These are phyloP conservation scores for Limnephilus auricula DNA, from an alignment of 2,888 invertebrate genomes.

Conservation along the genomic window DNA sequence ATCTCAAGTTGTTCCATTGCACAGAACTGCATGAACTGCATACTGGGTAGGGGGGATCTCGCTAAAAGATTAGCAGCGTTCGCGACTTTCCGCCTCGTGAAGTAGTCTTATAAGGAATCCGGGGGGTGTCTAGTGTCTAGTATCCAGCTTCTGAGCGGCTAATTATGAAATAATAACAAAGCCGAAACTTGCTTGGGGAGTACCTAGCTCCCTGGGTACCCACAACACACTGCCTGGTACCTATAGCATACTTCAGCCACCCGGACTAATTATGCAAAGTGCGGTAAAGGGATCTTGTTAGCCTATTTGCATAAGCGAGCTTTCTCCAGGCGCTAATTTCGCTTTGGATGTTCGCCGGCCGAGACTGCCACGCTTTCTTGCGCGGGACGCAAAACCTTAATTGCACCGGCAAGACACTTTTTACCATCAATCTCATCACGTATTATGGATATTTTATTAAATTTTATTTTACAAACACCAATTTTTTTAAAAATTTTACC, in stretches of 20 bases:
- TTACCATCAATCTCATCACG: background rate
- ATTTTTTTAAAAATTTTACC: too few relatives aligned
- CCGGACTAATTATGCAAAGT: constrained; percentile 62
- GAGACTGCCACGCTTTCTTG: constrained; percentile 11
- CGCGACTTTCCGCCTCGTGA: background rate
- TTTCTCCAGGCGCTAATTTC: constrained; percentile 64
- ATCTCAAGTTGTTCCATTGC: background rate
- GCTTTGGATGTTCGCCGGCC: constrained; percentile 26
- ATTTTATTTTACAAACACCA: too few relatives aligned
- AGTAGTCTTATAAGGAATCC: background rate
- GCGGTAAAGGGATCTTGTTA: constrained; percentile 62
- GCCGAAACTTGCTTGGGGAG: constrained; percentile 34
- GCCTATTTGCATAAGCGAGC: constrained; percentile 63
- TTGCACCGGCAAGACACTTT: background rate
- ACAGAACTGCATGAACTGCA: background rate
- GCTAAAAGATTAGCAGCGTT: background rate
- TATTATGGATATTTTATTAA: background rate
- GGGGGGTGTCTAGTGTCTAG: too few relatives aligned
- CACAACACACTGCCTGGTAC: background rate
- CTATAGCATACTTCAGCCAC: constrained; percentile 43
- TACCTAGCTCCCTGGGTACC: background rate
- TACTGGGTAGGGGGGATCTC: background rate
- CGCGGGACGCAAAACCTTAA: background rate
- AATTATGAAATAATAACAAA: constrained; percentile 49
- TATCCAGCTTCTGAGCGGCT: constrained; percentile 15